Percentiles rank a stretch among this genome's conserved stretches.
phyloP scores from a whole-genome alignment of 2,113 vertebrate species.

The Mustela nigripes region DNA sequence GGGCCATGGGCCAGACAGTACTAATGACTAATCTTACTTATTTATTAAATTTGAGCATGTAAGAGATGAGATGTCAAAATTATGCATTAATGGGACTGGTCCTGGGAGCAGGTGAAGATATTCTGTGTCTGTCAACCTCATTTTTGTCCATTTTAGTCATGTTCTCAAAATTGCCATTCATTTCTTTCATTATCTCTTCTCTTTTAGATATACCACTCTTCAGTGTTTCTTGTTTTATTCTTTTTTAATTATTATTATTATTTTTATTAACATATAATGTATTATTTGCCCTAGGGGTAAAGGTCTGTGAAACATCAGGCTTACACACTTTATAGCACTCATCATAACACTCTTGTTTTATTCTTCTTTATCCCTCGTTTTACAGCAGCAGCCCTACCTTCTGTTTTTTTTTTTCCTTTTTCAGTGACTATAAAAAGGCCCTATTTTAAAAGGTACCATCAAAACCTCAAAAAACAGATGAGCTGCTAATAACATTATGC shows the following conservation, averaged over 20 bases:
- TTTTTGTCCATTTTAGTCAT: conserved; percentile 25
- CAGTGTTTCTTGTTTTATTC: neutral
- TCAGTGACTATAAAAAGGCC: neutral
- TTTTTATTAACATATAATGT: no score
- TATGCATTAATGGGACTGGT: neutral
- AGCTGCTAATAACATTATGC: conserved; percentile 44
- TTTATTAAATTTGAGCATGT: neutral
- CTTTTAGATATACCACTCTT: neutral
- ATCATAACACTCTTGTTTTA: neutral
- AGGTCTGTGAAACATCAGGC: no score
- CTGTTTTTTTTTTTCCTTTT: neutral
- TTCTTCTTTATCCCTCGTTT: neutral
- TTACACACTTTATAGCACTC: no score
- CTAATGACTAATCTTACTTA: neutral
- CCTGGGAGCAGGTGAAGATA: neutral
- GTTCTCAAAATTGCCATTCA: conserved; percentile 31
- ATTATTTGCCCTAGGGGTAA: no score
- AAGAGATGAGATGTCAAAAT: conserved; percentile 23
- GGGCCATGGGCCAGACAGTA: neutral
- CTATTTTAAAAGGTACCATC: conserved; percentile 42
- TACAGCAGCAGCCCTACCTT: neutral
- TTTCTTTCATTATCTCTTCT: neutral
- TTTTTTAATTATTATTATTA: neutral
- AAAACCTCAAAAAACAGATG: conserved; percentile 47
- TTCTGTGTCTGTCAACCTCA: neutral